Base-by-base conservation (phyloP, 2,888 invertebrate genomes). In the Scaptomyza caliginosa region DNA sequence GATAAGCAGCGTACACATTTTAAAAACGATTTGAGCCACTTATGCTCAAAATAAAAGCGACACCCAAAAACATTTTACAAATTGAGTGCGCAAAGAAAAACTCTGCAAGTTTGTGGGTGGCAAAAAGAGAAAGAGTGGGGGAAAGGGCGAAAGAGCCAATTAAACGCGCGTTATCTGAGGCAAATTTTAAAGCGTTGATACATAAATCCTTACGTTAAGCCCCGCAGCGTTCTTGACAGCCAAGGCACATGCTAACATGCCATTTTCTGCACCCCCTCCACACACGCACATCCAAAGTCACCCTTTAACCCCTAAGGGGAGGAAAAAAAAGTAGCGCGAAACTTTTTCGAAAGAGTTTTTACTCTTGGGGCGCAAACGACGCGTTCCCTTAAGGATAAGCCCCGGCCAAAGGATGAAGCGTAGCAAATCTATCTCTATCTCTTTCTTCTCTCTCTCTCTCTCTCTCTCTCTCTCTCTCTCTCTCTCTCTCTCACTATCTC, bases 151-250 rank as follows among this genome's bases (percentile, higher is more conserved):
- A 54, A 19, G 46, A 70, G 78, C 88, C 86, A 89, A 89, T 89
- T 89, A 89, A 89, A 89, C 79, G 86, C 81, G 79, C 89, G 89
- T 89, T 89, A 89, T 89, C 89, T 89, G 81, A 65, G 62, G 77
- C 80, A 86, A 88, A 88, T 84, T 89, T 89, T 89, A 89, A 89
- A 89, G 89, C 89, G 89, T 89, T 89, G 88, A 89, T 89, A 88
- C 89, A 89, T 89, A 89, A 89, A 89, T 89, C 89, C 89, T 89
- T 80, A 69, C 73, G 83, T 81, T 86, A 83, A 85, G 78, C 77
- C 79, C 77, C 81, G 72, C 86, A 77, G 84, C 82, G 84, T 80
- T 82, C 78, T 86, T 87, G 86, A 85, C 85, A 86, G 81, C 81
- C 76, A 75, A 83, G 79, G 82, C 79, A 84, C 81, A 84, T 75